Base-by-base conservation (phyloP, 1,140 invertebrate species). In the Leptoteleia sp. region DNA sequence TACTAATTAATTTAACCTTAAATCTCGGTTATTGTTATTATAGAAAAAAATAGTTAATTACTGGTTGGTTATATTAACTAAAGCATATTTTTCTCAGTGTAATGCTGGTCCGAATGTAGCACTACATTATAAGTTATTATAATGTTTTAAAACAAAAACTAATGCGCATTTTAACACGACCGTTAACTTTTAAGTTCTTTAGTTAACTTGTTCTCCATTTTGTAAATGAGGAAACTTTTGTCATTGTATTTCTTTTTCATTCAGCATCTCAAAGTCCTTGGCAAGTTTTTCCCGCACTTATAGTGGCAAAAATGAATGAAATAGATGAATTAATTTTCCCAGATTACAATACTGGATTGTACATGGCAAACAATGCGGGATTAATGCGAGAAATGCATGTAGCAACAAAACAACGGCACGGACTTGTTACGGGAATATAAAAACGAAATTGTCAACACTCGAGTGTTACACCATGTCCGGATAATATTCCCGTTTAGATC, bases 141-240 rank as follows among this genome's bases (percentile, higher is more conserved):
- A 50, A 33, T 37, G n/a, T 54, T 50, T 54, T 35, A 54, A 71
- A 61, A 71, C 55, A 71, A 71, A 70, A 45, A 38, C 33, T 42
- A 70, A 70, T 52, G 45, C 13, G 54, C 54, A 71, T 43, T 55
- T 29, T 47, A 48, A 72, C 57, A 47, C 45, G 55, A 57, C 45
- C 29, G 57, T 55, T 62, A 31, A 37, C 57, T 72, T 62, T 62
- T 55, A 62, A 72, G 47, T 72, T 62, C 48, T 62, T 72, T 33
- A 62, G 38, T 62, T 72, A 40, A 13, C 45, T 52, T 57, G 50
- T 48, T 57, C 29, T 8, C 42, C 57, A 57, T 64, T 47, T 73
- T 73, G 70, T 48, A 73, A 73, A 64, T 64, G 50, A 22, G 33
- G 50, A 48, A 73, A 64, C 59, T 73, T 73, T 73, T 55, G 48